These are phyloP conservation scores for Pseudomyrmex sp. DNA, from an alignment of 1,140 invertebrate genomes.

Conservation along the genomic window DNA sequence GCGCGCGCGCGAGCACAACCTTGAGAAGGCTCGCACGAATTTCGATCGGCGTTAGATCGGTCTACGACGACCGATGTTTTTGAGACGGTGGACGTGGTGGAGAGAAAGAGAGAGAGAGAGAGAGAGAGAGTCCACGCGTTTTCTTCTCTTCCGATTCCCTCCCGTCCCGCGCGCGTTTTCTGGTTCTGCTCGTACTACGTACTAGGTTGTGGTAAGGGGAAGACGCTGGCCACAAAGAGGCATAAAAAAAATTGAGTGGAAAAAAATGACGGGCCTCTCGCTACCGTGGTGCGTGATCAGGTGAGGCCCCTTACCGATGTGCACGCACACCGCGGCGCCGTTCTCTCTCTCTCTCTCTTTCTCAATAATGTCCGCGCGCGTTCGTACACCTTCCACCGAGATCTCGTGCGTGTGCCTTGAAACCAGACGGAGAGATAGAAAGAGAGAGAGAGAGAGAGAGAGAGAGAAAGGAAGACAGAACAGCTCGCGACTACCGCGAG, in stretches of 20 bases:
- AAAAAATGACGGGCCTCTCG: conserved; percentile 80
- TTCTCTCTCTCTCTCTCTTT: neutral
- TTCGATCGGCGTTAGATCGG: conserved; percentile 79
- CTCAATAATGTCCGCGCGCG: conserved; percentile 54
- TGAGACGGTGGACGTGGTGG: conserved; percentile 63
- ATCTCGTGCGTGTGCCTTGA: conserved; percentile 20
- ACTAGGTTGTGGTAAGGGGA: conserved; percentile 12
- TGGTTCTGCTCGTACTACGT: conserved; percentile 57
- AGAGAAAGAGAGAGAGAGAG: no score
- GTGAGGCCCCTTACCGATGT: conserved; percentile 63
- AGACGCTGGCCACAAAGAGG: conserved; percentile 55
- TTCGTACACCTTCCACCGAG: conserved; percentile 30
- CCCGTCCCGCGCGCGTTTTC: conserved; percentile 40
- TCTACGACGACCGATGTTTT: conserved; percentile 72
- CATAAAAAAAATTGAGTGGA: conserved; percentile 75
- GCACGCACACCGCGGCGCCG: conserved; percentile 50
- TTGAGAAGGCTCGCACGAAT: conserved; percentile 51
- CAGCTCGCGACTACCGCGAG: conserved; percentile 55
- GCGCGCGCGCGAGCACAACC: conserved; percentile 7
- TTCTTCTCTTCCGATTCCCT: conserved; percentile 32
- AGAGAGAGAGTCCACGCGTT: neutral
- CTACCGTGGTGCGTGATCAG: conserved; percentile 80
- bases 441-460: conserved; percentile 17
- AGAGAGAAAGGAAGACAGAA: conserved; percentile 8
- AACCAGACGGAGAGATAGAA: conserved; percentile 7